Percentiles rank a stretch among this genome's conserved stretches.
phyloP scores from a whole-genome alignment of 2,888 invertebrate genomes.

The Idaea aversata region DNA sequence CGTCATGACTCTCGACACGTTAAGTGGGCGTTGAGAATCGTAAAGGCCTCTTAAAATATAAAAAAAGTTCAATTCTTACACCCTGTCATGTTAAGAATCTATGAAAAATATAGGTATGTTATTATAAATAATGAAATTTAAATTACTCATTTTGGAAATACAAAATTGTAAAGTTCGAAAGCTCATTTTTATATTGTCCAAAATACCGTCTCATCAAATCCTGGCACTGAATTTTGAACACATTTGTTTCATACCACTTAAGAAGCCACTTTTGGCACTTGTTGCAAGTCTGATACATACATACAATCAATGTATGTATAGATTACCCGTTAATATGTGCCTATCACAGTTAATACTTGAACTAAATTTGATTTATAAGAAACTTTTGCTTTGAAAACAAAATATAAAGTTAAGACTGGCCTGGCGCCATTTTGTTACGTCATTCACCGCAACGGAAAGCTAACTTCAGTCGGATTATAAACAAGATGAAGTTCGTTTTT shows the following conservation, averaged over 20 bases:
- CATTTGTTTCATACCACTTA: slow-evolving; percentile 41
- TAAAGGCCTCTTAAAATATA: slow-evolving; percentile 24
- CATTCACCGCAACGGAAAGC: not conserved
- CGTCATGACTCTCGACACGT: not conserved
- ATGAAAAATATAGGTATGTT: slow-evolving; percentile 11
- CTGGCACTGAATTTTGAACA: slow-evolving; percentile 63
- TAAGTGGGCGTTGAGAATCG: not conserved
- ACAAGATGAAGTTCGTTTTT: too few species aligned
- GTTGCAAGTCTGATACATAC: slow-evolving; percentile 28
- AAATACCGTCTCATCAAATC: slow-evolving; percentile 33
- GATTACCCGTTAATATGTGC: slow-evolving; percentile 7
- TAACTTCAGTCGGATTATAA: not conserved
- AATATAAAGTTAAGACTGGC: not conserved
- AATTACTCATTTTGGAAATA: slow-evolving; percentile 24
- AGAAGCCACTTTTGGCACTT: slow-evolving; percentile 66
- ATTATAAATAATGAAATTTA: slow-evolving; percentile 20
- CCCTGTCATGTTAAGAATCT: slow-evolving; percentile 35
- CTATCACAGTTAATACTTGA: slow-evolving; percentile 3
- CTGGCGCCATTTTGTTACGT: not conserved
- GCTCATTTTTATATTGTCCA: slow-evolving; percentile 39
- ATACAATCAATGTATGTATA: slow-evolving; percentile 9
- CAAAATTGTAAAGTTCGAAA: slow-evolving; percentile 27
- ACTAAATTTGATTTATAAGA: not conserved
- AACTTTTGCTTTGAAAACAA: not conserved
- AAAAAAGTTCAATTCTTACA: slow-evolving; percentile 31